Evolutionary conservation across 2,113 vertebrate species (phyloP), one percentile per base, ranked within the genome.

Genomic region (Syngnathoides biaculeatus): DNA sequence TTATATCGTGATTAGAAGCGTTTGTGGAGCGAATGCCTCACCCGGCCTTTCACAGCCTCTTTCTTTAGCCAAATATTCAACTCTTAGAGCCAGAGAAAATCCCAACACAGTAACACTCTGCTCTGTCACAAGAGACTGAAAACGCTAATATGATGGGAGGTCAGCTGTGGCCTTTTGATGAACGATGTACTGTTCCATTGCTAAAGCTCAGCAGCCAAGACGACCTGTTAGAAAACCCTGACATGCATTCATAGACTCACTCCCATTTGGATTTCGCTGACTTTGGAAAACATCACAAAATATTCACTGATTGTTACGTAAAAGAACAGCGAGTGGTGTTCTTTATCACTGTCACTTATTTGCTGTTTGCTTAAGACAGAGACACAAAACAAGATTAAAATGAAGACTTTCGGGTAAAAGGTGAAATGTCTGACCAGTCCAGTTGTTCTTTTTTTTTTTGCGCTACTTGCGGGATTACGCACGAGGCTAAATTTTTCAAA

Each of bases 21-120:
- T 68, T 71, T 38, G 35, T 58, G 42, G 40, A 71, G 62, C 61
- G 56, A 67, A 58, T 60, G 13, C 24, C 20, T 68, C 42, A 1
- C 60, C n/a, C 50, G 64, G 52, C 7, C 53, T 60, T 47, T 69
- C 42, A 57, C 45, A 50, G 67, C 43, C 45, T 57, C 40, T 58
- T 22, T 24, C 26, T 12, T n/a, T 10, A 72, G 71, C 64, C 68
- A 65, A 74, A 69, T 10, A 52, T 71, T 67, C 61, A 64, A 76
- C 20, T 2, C 38, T 0, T 0, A 27, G 12, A 45, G 53, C 62
- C 38, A 30, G 57, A 26, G n/a, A 58, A 71, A 39, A 60, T 48
- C 22, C 26, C 62, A 64, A 80, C 12, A 19, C 8, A 43, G 22
- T 24, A 45, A 39, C n/a, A 35, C 52, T 40, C 27, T 64, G 27